Percentiles rank a stretch among this genome's conserved stretches.
These are phyloP conservation scores for Luperina testacea DNA, from an alignment of 2,888 invertebrate genomes.

Conservation along the genomic window DNA sequence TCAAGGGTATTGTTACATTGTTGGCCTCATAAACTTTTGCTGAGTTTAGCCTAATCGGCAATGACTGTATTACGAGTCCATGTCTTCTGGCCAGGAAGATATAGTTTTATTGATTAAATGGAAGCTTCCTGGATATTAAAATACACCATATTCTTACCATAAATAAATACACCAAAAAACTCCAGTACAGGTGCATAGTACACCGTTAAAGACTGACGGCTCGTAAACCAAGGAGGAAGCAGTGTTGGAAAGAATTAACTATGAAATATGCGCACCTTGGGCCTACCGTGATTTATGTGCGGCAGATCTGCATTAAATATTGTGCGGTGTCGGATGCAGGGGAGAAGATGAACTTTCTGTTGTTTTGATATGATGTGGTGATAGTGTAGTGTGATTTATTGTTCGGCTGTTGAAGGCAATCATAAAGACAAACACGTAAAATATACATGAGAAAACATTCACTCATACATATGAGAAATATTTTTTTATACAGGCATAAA, in stretches of 20 bases:
- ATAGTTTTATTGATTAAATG: not conserved
- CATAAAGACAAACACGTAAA: not conserved
- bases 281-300: conserved; percentile 87
- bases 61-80: not conserved
- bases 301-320: conserved; percentile 81
- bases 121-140: not conserved
- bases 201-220: conserved; percentile 78
- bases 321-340: conserved; percentile 68
- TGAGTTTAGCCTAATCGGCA: not conserved
- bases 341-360: conserved; percentile 57
- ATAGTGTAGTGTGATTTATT: conserved; percentile 10
- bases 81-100: not conserved
- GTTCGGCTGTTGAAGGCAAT: not conserved
- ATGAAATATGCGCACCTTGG: conserved; percentile 89
- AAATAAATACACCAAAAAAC: conserved; percentile 36
- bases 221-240: conserved; percentile 80
- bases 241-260: conserved; percentile 88
- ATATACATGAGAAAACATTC: too few relatives aligned
- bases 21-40: not conserved
- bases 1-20: not conserved
- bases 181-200: conserved; percentile 77
- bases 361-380: conserved; percentile 37
- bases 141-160: not conserved
- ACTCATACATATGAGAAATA: too few relatives aligned
- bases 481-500: too few relatives aligned